Evolutionary conservation across 2,888 invertebrate species (phyloP).

Genomic region (Trachelus troglodyta): DNA sequence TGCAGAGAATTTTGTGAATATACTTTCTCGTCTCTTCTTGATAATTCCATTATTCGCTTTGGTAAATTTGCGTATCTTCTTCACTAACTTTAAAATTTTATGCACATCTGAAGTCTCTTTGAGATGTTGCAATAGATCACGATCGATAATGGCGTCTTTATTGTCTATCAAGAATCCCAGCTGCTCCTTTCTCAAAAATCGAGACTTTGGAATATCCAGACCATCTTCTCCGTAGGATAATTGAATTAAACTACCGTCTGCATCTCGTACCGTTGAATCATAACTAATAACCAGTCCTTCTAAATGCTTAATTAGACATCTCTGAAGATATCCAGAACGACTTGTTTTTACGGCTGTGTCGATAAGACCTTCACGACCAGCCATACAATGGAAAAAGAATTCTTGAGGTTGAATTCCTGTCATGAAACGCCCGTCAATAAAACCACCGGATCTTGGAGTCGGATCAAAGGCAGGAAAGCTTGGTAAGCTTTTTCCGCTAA

Average conservation of each 20-base stretch:
- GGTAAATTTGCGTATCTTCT: constrained; percentile 74
- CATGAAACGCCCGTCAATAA: constrained; percentile 95
- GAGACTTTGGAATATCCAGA: constrained; percentile 87
- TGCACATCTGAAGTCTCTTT: constrained; percentile 70
- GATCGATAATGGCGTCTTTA: constrained; percentile 73
- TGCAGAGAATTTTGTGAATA: constrained; percentile 73
- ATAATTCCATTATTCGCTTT: constrained; percentile 69
- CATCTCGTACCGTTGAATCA: constrained; percentile 95
- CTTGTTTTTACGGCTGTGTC: constrained; percentile 99
- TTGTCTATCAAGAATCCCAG: constrained; percentile 88
- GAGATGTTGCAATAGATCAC: constrained; percentile 70
- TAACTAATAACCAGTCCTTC: constrained; percentile 95
- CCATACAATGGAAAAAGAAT: constrained; percentile 99
- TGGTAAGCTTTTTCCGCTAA: constrained; percentile 91
- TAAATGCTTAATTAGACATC: constrained; percentile 95
- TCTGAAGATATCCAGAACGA: constrained; percentile 90
- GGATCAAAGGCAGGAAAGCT: constrained; percentile 91
- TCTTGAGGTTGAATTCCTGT: constrained; percentile 99
- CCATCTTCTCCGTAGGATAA: constrained; percentile 93
- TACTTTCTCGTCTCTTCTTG: constrained; percentile 68
- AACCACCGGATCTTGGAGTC: constrained; percentile 94
- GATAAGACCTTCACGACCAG: constrained; percentile 98
- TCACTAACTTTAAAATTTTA: constrained; percentile 70
- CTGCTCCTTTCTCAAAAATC: constrained; percentile 82
- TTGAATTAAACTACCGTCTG: constrained; percentile 92